Percentiles rank a stretch among this genome's conserved stretches.
Evolutionary conservation across 2,888 invertebrate species (phyloP).

Genomic region (Aleiodes testaceus): DNA sequence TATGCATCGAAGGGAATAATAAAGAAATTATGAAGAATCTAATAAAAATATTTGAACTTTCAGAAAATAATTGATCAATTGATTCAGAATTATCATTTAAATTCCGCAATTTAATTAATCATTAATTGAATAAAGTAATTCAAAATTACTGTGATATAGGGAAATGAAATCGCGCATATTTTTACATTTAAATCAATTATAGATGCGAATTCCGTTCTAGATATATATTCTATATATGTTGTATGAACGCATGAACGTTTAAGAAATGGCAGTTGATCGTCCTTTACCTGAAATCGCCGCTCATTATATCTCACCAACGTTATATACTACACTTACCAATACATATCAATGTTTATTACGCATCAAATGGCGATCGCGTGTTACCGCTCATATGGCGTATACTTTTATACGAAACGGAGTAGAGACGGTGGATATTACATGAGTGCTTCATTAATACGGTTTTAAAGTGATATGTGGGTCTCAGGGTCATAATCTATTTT

Average conservation of each 20-base stretch:
- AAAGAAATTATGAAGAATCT: too few relatives aligned
- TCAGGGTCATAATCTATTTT: conserved; percentile 5
- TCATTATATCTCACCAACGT: conserved; percentile 21
- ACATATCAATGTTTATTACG: conserved; percentile 7
- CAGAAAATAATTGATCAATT: too few relatives aligned
- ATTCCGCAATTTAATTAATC: too few relatives aligned
- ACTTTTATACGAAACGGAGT: background rate
- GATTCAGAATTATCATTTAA: too few relatives aligned
- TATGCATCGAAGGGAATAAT: too few relatives aligned
- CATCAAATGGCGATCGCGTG: conserved; percentile 22
- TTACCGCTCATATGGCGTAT: conserved; percentile 1
- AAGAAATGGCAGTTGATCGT: conserved; percentile 8
- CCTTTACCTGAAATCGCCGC: conserved; percentile 23
- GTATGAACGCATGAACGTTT: background rate
- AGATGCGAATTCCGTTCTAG: too few relatives aligned
- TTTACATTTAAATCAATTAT: too few relatives aligned
- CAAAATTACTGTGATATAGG: too few relatives aligned
- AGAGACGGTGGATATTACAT: conserved; percentile 7
- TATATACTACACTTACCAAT: conserved; percentile 13
- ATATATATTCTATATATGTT: background rate
- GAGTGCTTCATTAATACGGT: conserved; percentile 17
- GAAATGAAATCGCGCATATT: too few relatives aligned
- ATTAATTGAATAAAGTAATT: too few relatives aligned
- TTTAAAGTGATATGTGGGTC: conserved; percentile 17
- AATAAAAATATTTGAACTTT: too few relatives aligned